Percentiles rank a stretch among this genome's conserved stretches.
Conservation (phyloP, 2,113 vertebrate species). For the Neodon shergylaensis region DNA sequence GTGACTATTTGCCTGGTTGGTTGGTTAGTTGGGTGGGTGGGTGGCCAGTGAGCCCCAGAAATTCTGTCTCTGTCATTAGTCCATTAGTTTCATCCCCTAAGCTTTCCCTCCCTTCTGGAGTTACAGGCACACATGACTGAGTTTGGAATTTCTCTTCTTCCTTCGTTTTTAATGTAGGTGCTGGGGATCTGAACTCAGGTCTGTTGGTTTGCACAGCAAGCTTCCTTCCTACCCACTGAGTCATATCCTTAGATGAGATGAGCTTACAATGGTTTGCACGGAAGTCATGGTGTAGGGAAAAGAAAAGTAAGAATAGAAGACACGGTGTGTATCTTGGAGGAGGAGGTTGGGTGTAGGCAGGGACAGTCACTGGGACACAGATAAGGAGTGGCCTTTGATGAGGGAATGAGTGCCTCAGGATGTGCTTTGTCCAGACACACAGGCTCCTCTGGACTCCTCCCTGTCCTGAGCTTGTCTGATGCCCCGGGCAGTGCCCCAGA, state of each 20-base stretch:
- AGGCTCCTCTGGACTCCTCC: no score
- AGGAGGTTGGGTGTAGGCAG: background rate
- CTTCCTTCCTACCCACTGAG: background rate
- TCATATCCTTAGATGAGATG: background rate
- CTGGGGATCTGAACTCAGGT: background rate
- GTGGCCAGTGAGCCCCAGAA: background rate
- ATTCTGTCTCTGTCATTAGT: background rate
- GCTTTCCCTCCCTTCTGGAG: no score
- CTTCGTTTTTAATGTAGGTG: background rate
- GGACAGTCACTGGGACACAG: rapidly evolving
- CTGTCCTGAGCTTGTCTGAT: rapidly evolving
- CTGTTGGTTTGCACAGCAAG: background rate
- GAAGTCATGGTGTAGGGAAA: no score
- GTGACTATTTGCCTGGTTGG: no score
- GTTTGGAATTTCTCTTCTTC: background rate
- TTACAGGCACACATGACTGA: background rate
- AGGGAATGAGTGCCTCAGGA: background rate
- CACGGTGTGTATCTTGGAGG: background rate
- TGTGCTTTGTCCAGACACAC: background rate
- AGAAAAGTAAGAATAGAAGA: background rate
- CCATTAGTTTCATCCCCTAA: background rate
- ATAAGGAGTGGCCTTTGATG: background rate
- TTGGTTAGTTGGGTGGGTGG: background rate
- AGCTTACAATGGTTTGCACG: background rate
- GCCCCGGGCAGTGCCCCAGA: background rate